Conservation (phyloP, 2,113 vertebrate species). For the Channa maculata region DNA sequence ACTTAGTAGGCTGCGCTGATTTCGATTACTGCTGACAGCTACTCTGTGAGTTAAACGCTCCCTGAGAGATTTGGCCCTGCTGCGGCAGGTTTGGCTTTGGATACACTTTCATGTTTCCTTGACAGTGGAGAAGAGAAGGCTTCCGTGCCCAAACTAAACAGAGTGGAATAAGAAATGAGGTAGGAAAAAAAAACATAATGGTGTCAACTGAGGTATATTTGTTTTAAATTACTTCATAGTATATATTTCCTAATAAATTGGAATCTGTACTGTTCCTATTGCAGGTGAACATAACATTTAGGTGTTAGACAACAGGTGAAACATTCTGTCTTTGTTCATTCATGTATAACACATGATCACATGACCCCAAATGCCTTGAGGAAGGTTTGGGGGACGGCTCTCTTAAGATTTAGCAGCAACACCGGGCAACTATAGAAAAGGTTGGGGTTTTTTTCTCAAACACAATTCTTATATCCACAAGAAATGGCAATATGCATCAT, state of each 20-base stretch:
- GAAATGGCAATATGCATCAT: not conserved
- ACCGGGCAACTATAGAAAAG: not conserved
- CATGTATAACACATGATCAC: too few species aligned
- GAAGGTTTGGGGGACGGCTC: constrained; percentile 27
- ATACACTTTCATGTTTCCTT: constrained; percentile 27
- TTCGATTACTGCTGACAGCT: constrained; percentile 21
- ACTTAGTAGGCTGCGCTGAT: constrained; percentile 20
- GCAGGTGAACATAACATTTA: not conserved
- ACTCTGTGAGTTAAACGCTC: constrained; percentile 18
- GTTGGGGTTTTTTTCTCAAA: not conserved
- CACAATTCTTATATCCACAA: not conserved
- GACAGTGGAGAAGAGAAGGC: constrained; percentile 14
- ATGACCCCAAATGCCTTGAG: not conserved
- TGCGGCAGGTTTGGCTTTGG: constrained; percentile 16
- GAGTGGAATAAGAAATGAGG: not conserved
- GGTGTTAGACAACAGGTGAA: not conserved
- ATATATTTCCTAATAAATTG: not conserved
- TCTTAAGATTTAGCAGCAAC: constrained; percentile 10
- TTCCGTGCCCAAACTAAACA: not conserved
- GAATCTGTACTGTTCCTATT: not conserved
- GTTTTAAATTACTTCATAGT: not conserved
- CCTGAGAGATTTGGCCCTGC: constrained; percentile 24
- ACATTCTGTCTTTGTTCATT: not conserved
- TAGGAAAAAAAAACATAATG: not conserved
- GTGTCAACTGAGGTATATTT: too few species aligned